These are phyloP conservation scores for Dasyornis broadbenti DNA, from an alignment of 2,113 vertebrate species.

Conservation along the genomic window DNA sequence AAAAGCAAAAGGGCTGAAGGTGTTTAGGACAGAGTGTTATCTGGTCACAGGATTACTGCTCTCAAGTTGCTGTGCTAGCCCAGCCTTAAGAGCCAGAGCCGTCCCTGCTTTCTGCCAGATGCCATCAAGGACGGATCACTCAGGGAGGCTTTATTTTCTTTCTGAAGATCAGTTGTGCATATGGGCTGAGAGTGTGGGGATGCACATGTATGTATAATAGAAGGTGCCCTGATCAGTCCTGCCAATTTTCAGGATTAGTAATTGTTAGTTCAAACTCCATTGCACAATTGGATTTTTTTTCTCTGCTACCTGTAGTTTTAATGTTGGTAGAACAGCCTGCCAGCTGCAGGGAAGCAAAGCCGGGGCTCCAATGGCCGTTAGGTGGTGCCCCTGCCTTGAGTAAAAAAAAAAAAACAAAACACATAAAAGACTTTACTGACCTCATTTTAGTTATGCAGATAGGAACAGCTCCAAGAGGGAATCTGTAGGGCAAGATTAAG, in stretches of 20 bases:
- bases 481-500: background rate
- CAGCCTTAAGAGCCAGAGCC: background rate
- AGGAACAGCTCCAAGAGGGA: background rate
- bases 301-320: background rate
- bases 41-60: background rate
- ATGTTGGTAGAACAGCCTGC: background rate
- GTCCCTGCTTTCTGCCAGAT: background rate
- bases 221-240: background rate
- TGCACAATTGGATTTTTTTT: background rate
- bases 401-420: background rate
- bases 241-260: background rate
- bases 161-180: background rate
- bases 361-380: background rate
- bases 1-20: background rate
- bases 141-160: background rate
- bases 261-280: background rate
- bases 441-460: background rate
- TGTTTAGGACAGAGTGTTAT: background rate
- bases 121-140: background rate
- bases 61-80: background rate
- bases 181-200: background rate
- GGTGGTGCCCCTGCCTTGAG: conserved; percentile 57
- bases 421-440: background rate
- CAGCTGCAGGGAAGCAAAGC: background rate
- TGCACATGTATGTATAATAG: rapidly evolving